These are phyloP conservation scores for Dynastes hyllus DNA, from an alignment of 2,888 invertebrate species.

Conservation along the genomic window DNA sequence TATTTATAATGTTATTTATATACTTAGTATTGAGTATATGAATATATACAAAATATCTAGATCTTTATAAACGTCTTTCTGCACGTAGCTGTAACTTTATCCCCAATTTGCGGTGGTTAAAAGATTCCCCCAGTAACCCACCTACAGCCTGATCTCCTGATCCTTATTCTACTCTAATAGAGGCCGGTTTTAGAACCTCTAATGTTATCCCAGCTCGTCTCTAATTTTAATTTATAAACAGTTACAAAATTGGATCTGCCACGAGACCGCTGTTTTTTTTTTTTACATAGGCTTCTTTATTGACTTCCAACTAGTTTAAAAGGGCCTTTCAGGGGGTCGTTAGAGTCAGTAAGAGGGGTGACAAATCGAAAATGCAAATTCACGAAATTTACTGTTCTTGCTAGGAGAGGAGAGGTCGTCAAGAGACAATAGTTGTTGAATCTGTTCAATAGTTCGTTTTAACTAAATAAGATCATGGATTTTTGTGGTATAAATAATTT, in stretches of 20 bases:
- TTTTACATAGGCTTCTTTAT: background rate
- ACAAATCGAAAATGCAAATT: slow-evolving; percentile 2
- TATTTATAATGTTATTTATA: too few relatives aligned
- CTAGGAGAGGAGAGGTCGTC: background rate
- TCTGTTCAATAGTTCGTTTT: too few relatives aligned
- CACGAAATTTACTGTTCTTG: background rate
- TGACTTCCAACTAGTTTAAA: background rate
- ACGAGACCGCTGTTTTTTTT: slow-evolving; percentile 4
- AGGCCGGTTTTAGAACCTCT: background rate
- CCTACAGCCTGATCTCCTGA: background rate
- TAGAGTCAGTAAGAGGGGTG: background rate
- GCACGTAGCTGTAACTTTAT: background rate
- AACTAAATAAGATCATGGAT: too few relatives aligned
- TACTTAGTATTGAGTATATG: too few relatives aligned
- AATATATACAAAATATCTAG: too few relatives aligned
- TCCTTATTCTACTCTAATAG: background rate
- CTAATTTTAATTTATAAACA: slow-evolving; percentile 45
- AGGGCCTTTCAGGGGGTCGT: background rate
- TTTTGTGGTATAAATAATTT: too few relatives aligned
- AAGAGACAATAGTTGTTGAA: too few relatives aligned
- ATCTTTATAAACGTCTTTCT: too few relatives aligned
- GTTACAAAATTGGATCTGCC: slow-evolving; percentile 15
- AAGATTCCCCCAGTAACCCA: background rate
- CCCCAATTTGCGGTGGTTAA: slow-evolving; percentile 2
- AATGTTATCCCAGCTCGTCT: background rate